Base-by-base conservation (phyloP, 2,888 invertebrate species). In the Micropterix aruncella region DNA sequence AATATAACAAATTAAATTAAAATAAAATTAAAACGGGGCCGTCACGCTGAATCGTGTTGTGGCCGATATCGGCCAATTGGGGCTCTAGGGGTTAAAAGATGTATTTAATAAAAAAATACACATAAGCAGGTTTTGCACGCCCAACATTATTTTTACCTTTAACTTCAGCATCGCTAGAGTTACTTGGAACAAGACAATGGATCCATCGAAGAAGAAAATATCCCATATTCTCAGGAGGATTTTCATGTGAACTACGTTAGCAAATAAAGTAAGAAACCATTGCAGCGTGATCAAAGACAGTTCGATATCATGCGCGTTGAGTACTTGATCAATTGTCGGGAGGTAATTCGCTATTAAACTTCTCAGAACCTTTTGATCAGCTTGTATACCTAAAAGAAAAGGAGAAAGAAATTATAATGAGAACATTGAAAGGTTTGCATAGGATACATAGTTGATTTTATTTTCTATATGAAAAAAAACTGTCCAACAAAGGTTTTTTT, bases 181-280 rank as follows among this genome's bases (percentile, higher is more conserved):
- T 18, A 90, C 76, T 74, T 95, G 92, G 62, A 99, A 97, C 38
- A 99, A 72, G 18, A 94, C 84, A 48, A 92, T 80, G 19, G 95
- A 93, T 19, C 99, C 97, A 61, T 95, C 93, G 56, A 91, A 85
- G 64, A 96, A 94, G 63, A 99, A 91, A 52, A 95, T 74, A 65
- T 99, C 99, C 97, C 99, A 99, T 52, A 97, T 80, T 51, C 96
- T 75, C 7, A 78, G 70, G 48, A 99, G 74, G 52, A 95, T 89
- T 70, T 90, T 91, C 80, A 93, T 93, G 57, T 95, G 92, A 2
- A 97, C 90, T 42, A 96, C 94, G 60, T 92, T 93, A 1, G 97
- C 92, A 66, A 95, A 97, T 18, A 97, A 65, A 2, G 97, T 96
- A 42, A 99, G 72, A 64, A 97, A 96, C 99, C 99, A 99, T 60